Base-by-base conservation (phyloP, 2,888 invertebrate genomes). In the Ceriagrion tenellum region DNA sequence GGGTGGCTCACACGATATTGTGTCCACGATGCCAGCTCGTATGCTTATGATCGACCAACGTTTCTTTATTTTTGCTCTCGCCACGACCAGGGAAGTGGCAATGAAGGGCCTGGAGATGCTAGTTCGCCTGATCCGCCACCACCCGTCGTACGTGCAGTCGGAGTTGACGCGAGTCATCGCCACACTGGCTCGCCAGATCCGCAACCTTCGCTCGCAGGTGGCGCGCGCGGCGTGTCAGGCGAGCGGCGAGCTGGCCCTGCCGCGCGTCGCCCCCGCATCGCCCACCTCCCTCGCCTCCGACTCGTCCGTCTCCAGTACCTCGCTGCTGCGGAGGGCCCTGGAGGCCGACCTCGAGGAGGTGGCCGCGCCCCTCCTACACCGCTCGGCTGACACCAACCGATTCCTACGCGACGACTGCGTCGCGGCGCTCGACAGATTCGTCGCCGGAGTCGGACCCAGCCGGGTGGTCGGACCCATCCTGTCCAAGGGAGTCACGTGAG, bases 341-440 rank as follows among this genome's bases (percentile, higher is more conserved):
- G 98, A 98, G 96, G 97, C 98, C 97, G 99, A 99, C 97, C 97
- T 99, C 95, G 99, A 99, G 96, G 98, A 99, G 96, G 97, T 99
- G 95, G 98, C 98, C 0, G 98, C 97, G 47, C 98, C 98, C 20
- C 97, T 99, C 95, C 97, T 99, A 59, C 98, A 98, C 96, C 98
- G 99, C 95, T 98, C 99, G 95, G 99, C 99, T 0, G 99, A 99
- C 96, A 99, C 99, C 16, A 99, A 99, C 97, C 98, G 98, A 96
- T 99, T 99, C 96, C 97, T 99, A 95, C 97, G 99, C 47, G 98
- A 98, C 69, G 99, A 99, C 97, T 99, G 99, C 6, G 98, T 98
- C 95, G 97, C 97, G 20, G 98, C 99, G 0, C 97, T 99, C 88
- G 98, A 98, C 96, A 97, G 98, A 26, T 98, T 99, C 98, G 98